Percentiles rank a stretch among this genome's conserved stretches.
Conservation (phyloP, 2,113 vertebrate genomes). For the Poeciliopsis turrubarensis region DNA sequence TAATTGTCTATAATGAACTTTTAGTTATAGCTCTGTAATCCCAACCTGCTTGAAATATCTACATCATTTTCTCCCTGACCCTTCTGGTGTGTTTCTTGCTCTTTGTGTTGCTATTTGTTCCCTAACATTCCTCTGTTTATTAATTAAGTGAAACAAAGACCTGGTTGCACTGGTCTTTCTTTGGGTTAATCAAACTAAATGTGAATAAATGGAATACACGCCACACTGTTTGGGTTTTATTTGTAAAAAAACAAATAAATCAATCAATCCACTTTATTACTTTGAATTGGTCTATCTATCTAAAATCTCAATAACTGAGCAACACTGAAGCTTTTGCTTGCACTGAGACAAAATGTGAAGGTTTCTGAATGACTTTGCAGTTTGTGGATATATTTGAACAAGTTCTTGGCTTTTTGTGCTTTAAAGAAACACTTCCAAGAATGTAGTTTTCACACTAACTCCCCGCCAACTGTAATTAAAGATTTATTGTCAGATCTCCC, state of each 20-base stretch:
- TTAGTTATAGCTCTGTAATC: too few relatives aligned
- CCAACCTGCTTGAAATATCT: too few relatives aligned
- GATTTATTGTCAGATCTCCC: slow-evolving; percentile 26
- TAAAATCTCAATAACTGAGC: too few relatives aligned
- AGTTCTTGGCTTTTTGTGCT: background rate
- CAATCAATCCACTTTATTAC: too few relatives aligned
- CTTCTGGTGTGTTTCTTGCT: background rate
- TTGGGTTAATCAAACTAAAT: background rate
- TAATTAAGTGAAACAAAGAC: background rate
- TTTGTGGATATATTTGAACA: background rate
- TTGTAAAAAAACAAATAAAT: too few relatives aligned
- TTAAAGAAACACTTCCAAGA: background rate
- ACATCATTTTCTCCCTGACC: too few relatives aligned
- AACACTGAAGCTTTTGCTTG: background rate
- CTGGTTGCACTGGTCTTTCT: background rate
- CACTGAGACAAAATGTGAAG: background rate
- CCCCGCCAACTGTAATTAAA: slow-evolving; percentile 1
- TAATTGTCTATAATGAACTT: too few relatives aligned
- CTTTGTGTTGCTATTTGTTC: background rate
- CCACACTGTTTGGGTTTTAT: too few relatives aligned
- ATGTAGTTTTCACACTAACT: slow-evolving; percentile 4
- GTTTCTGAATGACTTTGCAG: background rate
- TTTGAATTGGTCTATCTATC: too few relatives aligned
- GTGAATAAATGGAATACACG: background rate
- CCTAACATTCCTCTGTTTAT: background rate